These are phyloP conservation scores for Drosophila nigrodunni DNA, from an alignment of 1,140 invertebrate genomes.

Conservation along the genomic window DNA sequence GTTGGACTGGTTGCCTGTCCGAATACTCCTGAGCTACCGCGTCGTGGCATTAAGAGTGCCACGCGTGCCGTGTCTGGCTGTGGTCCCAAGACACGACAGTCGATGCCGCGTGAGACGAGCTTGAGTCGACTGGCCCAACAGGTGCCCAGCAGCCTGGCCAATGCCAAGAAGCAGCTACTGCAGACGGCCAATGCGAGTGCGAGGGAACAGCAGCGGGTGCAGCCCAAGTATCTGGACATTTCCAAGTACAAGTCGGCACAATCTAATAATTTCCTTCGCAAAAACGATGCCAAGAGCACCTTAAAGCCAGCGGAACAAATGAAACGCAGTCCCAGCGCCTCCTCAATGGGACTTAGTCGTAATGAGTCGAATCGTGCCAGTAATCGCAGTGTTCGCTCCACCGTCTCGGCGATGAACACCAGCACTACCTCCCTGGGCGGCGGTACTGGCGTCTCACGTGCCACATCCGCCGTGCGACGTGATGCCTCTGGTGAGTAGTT, in stretches of 20 bases:
- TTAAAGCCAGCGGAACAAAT: constrained; percentile 83
- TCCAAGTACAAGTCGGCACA: constrained; percentile 86
- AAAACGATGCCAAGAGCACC: constrained; percentile 87
- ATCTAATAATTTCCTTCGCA: constrained; percentile 85
- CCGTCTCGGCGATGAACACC: constrained; percentile 69
- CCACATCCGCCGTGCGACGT: constrained; percentile 70
- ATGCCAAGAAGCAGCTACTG: constrained; percentile 82
- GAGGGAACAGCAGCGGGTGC: constrained; percentile 52
- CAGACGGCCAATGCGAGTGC: constrained; percentile 71
- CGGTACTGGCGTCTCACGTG: constrained; percentile 52
- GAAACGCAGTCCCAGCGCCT: constrained; percentile 82
- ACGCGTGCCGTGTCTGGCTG: constrained; percentile 51
- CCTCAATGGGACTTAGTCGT: constrained; percentile 74
- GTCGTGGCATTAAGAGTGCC: constrained; percentile 78
- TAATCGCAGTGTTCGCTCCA: constrained; percentile 77
- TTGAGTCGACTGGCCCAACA: constrained; percentile 78
- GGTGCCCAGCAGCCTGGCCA: constrained; percentile 80
- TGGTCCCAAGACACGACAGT: constrained; percentile 64
- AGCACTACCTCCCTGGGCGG: constrained; percentile 72
- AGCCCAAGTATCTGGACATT: constrained; percentile 86
- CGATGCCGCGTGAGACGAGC: constrained; percentile 83
- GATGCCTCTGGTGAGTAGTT: constrained; percentile 70
- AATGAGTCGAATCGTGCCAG: constrained; percentile 72
- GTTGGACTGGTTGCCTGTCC: constrained; percentile 84
- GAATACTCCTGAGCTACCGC: constrained; percentile 86